Evolutionary conservation across 2,797 vertebrate genomes (phyloP), one percentile per base, ranked within the genome.

Genomic region (Gymnothorax javanicus): DNA sequence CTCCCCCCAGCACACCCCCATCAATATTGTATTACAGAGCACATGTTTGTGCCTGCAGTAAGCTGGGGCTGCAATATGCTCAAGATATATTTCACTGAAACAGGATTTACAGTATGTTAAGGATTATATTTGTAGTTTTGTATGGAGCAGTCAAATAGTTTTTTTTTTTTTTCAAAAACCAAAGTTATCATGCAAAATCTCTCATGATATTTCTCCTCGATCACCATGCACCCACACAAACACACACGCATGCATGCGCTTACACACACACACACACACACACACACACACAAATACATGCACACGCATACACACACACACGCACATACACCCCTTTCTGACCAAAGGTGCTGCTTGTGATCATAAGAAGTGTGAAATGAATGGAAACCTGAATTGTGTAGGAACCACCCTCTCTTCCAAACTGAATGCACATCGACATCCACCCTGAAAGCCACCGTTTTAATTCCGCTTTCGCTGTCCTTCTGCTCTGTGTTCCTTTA

Each of bases 401-500:
- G 13, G 43, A 33, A 67, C 5, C 33, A 43, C 33, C 3, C 15
- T n/a, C 25, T 33, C 43, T 13, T 43, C 73, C 33, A 82, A 7
- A 82, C 56, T 27, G 5, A 4, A 13, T 12, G 52, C 15, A 7
- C 6, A 52, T 54, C 7, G 8, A 50, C 2, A n/a, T n/a, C 56
- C 56, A 25, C 85, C 56, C 20, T 84, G 43, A 11, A 62, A 12
- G 33, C n/a, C 3, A 0, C 11, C 52, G 11, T 33, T 5, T 86
- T 7, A 33, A 3, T 50, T 86, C 20, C 8, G 27, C 20, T 57
- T 59, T 23, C 6, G 12, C 57, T 59, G 83, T 84, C 83, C 83
- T 85, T 87, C 58, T 50, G 60, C 20, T 79, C 60, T 83, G 60
- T 79, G n/a, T 84, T 84, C 1, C 33, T 85, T 87, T 64, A 81